phyloP scores from a whole-genome alignment of 2,113 vertebrate species.

The Apodemus speciosus region DNA sequence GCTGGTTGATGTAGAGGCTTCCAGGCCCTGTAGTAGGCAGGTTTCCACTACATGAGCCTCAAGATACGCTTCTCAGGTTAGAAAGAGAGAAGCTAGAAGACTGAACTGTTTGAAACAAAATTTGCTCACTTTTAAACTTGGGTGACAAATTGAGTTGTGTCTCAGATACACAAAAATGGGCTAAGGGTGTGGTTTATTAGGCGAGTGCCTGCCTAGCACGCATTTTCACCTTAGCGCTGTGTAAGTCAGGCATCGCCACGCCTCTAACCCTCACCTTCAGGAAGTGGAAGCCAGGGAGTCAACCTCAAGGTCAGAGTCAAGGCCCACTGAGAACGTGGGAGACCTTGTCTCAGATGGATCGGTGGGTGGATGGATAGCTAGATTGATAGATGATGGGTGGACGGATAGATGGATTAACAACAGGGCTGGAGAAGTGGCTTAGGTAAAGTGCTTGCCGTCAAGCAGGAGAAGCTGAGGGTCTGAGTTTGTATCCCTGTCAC shows the following conservation, averaged over 20 bases:
- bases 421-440: neutral
- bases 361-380: no score
- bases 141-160: constrained; percentile 1
- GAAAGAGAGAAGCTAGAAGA: neutral
- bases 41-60: neutral
- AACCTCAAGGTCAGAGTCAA: neutral
- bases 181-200: neutral
- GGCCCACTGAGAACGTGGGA: neutral
- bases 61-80: neutral
- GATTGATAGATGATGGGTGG: no score
- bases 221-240: neutral
- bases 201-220: neutral
- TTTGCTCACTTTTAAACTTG: neutral
- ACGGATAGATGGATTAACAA: no score
- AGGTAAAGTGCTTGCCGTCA: neutral
- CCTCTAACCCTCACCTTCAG: neutral
- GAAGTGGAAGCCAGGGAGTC: neutral
- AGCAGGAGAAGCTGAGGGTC: neutral
- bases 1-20: neutral
- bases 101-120: neutral
- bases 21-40: neutral
- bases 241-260: neutral
- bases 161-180: neutral
- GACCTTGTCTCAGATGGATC: neutral
- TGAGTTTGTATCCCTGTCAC: neutral